Percentiles rank a stretch among this genome's conserved stretches.
Evolutionary conservation across 2,113 vertebrate genomes (phyloP).

Genomic region (Excalfactoria chinensis): DNA sequence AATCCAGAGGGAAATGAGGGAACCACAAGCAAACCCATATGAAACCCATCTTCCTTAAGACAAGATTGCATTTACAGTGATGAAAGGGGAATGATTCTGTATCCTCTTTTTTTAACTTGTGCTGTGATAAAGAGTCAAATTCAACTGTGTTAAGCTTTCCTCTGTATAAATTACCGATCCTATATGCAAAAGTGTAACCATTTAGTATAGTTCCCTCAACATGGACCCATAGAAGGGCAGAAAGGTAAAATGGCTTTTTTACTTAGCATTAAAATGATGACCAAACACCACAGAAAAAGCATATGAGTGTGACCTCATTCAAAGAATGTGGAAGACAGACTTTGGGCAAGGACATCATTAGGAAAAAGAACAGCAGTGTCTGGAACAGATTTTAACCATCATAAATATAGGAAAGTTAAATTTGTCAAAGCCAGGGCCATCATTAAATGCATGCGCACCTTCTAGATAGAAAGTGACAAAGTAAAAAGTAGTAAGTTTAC

Average conservation of each 20-base stretch:
- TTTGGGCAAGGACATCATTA: not conserved
- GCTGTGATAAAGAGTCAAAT: not conserved
- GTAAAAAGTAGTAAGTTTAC: not conserved
- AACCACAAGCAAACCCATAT: not conserved
- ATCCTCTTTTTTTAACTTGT: not conserved
- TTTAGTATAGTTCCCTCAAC: not conserved
- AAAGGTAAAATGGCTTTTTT: not conserved
- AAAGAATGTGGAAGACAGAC: not conserved
- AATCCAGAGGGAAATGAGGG: not conserved
- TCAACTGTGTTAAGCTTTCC: not conserved
- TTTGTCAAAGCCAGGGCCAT: not conserved
- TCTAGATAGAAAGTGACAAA: not conserved
- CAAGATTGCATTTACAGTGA: not conserved
- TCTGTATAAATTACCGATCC: not conserved
- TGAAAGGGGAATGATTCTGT: not conserved
- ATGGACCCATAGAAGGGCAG: rapidly evolving
- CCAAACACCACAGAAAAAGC: not conserved
- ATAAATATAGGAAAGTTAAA: not conserved
- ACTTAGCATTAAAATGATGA: not conserved
- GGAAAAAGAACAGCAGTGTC: not conserved
- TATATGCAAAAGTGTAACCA: not conserved
- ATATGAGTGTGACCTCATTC: not conserved
- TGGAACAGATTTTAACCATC: not conserved
- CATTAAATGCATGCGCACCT: not conserved
- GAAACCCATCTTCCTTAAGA: not conserved